Evolutionary conservation across 2,113 vertebrate species (phyloP).

Genomic region (Chrysochloris asiatica): DNA sequence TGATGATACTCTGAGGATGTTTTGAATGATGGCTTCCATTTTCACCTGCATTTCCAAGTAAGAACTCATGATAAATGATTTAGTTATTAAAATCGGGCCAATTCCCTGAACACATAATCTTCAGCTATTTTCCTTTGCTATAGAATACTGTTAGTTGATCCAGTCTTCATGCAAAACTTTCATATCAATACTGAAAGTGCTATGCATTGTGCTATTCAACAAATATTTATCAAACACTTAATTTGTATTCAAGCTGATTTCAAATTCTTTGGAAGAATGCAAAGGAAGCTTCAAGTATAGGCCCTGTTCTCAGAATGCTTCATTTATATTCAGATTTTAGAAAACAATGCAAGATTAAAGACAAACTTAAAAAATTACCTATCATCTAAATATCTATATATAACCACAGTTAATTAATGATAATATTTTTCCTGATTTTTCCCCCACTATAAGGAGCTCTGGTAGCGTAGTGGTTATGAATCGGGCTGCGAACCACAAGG

Average conservation of each 20-base stretch:
- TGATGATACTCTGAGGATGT: neutral
- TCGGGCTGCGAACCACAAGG: too few species aligned
- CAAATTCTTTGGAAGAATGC: neutral
- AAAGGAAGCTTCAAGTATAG: neutral
- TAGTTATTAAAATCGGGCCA: neutral
- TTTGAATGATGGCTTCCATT: constrained; percentile 36
- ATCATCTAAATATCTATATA: neutral
- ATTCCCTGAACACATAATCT: neutral
- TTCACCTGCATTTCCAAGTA: neutral
- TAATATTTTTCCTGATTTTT: neutral
- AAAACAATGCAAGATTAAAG: neutral
- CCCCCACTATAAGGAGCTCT: too few species aligned
- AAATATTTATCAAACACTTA: neutral
- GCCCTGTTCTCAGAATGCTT: neutral
- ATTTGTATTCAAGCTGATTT: neutral
- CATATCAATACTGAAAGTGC: too few species aligned
- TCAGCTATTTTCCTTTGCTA: neutral
- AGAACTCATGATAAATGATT: neutral
- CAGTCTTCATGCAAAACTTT: neutral
- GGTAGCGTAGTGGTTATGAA: too few species aligned
- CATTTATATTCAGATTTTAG: neutral
- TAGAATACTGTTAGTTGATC: neutral
- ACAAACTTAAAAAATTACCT: neutral
- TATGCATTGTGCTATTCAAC: neutral
- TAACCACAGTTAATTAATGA: neutral